Evolutionary conservation across 2,113 vertebrate genomes (phyloP).

Genomic region (Tor tambroides): DNA sequence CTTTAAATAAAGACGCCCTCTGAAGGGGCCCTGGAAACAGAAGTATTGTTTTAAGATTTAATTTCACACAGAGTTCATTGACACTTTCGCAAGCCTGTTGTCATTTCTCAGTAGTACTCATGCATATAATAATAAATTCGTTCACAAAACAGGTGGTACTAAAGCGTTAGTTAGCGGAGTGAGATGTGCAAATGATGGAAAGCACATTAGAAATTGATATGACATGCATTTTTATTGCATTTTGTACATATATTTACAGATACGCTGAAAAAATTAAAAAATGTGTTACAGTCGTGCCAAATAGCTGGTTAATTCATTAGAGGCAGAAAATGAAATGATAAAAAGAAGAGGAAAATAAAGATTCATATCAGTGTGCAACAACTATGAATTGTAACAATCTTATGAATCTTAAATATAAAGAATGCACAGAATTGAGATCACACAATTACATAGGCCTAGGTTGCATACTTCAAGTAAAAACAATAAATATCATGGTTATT

Average conservation of each 20-base stretch:
- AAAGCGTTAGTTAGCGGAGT: neutral
- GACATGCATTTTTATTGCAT: neutral
- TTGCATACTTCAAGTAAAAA: neutral
- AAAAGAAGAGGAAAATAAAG: neutral
- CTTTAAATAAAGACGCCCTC: conserved; percentile 10
- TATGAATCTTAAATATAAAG: neutral
- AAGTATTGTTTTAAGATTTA: neutral
- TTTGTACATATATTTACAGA: neutral
- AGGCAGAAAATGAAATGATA: neutral
- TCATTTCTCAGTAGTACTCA: neutral
- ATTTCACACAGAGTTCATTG: conserved; percentile 7
- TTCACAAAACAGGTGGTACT: conserved; percentile 3
- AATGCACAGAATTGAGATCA: neutral
- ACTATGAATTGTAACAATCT: neutral
- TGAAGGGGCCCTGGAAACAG: neutral
- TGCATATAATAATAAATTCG: neutral
- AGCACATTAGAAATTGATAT: neutral
- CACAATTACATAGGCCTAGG: neutral
- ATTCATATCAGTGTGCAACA: neutral
- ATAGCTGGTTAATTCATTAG: neutral
- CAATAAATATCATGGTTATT: neutral
- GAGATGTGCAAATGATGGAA: neutral
- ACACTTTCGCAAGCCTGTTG: neutral
- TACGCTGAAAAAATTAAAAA: neutral
- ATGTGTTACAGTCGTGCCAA: neutral